Conservation (phyloP, 2,797 vertebrate species). For the Ispidina lecontei region DNA sequence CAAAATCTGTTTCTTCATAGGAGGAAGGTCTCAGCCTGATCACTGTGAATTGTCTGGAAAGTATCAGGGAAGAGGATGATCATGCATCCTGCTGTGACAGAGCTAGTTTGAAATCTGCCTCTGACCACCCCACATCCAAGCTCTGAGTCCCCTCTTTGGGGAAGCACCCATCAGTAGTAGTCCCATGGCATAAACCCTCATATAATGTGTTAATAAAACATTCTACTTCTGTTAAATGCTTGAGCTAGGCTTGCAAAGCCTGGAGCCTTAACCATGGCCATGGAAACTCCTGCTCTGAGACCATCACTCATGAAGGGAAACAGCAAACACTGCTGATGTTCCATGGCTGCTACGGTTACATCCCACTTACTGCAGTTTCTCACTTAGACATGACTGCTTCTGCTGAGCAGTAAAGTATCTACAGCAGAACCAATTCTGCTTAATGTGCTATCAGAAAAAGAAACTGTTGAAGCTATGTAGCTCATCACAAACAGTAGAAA, state of each 20-base stretch:
- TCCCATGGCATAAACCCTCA: not conserved
- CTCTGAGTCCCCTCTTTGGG: not conserved
- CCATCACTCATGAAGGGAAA: not conserved
- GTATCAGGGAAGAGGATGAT: not conserved
- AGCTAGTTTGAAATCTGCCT: not conserved
- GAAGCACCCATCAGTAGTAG: not conserved
- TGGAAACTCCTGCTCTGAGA: not conserved
- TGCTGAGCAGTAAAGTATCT: not conserved
- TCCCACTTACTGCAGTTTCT: not conserved
- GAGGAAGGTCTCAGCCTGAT: not conserved
- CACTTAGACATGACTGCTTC: not conserved
- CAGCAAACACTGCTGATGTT: not conserved
- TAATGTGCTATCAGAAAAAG: not conserved
- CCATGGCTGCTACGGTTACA: not conserved
- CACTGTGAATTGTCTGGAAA: not conserved
- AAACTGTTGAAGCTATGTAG: not conserved
- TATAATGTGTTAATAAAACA: not conserved
- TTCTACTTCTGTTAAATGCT: not conserved
- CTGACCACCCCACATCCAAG: not conserved
- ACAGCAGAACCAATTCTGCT: not conserved
- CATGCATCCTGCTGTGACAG: not conserved
- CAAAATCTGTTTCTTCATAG: not conserved
- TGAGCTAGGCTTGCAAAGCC: not conserved
- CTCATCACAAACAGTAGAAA: not conserved
- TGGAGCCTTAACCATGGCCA: accelerated